phyloP scores from a whole-genome alignment of 2,113 vertebrate species.

The Climacteris rufus region DNA sequence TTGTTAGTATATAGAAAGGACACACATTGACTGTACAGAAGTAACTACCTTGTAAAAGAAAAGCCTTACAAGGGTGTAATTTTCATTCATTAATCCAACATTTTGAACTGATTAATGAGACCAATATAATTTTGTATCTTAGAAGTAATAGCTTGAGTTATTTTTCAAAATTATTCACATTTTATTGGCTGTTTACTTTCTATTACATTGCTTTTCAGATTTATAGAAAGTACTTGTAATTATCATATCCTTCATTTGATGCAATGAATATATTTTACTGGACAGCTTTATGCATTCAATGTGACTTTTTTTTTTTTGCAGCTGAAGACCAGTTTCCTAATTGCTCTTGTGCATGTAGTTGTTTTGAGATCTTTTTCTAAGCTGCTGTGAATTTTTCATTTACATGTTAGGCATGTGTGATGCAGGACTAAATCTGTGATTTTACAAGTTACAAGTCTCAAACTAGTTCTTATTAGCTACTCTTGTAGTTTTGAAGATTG shows the following conservation, averaged over 20 bases:
- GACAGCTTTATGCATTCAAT: neutral
- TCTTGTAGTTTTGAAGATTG: neutral
- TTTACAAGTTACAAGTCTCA: neutral
- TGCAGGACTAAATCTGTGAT: neutral
- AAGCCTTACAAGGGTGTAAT: neutral
- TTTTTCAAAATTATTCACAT: constrained; percentile 8
- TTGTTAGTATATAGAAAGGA: neutral
- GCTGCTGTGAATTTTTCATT: neutral
- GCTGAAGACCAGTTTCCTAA: neutral
- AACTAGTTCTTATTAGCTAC: neutral
- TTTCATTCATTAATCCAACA: neutral
- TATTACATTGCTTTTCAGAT: constrained; percentile 2
- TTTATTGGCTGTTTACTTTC: constrained; percentile 52
- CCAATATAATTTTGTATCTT: constrained; percentile 45
- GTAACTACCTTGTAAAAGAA: neutral
- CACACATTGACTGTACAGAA: neutral
- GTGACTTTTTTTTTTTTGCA: neutral
- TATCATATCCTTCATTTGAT: neutral
- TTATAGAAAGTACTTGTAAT: constrained; percentile 28
- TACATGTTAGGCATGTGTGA: neutral
- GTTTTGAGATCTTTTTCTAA: neutral
- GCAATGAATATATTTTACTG: constrained; percentile 11
- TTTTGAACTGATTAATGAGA: constrained; percentile 45
- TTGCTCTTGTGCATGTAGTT: neutral
- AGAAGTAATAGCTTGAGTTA: constrained; percentile 4